phyloP scores from a whole-genome alignment of 2,888 invertebrate genomes.

The Pachycephus smyrnensis region DNA sequence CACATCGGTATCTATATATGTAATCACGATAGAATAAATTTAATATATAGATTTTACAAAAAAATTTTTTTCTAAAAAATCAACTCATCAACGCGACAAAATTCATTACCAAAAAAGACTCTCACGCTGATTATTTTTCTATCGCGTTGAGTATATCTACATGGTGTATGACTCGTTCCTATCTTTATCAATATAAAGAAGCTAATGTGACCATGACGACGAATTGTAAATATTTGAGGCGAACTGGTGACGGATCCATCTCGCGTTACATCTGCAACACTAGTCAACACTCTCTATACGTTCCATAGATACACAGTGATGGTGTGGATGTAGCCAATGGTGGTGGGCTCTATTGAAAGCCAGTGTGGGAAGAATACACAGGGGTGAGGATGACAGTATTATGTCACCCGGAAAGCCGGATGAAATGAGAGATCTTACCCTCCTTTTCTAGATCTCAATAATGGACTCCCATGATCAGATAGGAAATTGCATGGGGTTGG shows the following conservation, averaged over 20 bases:
- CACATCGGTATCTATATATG: not conserved
- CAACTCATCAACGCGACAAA: not conserved
- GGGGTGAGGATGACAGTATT: slow-evolving; percentile 42
- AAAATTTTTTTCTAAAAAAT: not conserved
- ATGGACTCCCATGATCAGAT: slow-evolving; percentile 45
- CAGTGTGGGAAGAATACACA: slow-evolving; percentile 60
- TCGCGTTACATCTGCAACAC: slow-evolving; percentile 19
- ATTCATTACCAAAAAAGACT: slow-evolving; percentile 7
- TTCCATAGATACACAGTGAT: not conserved
- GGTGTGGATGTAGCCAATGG: not conserved
- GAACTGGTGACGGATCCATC: slow-evolving; percentile 21
- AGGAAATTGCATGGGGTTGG: slow-evolving; percentile 55
- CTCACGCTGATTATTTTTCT: not conserved
- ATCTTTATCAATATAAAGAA: not conserved
- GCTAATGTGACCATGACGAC: not conserved
- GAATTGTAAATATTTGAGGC: slow-evolving; percentile 24
- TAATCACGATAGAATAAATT: too few species aligned
- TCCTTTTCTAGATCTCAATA: slow-evolving; percentile 37
- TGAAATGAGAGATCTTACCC: slow-evolving; percentile 50
- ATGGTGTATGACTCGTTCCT: not conserved
- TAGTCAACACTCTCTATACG: not conserved
- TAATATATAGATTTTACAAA: not conserved
- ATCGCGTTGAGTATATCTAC: not conserved
- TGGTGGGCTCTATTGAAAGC: slow-evolving; percentile 33
- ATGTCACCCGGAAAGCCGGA: slow-evolving; percentile 52